Base-by-base conservation (phyloP, 2,113 vertebrate species). In the Bagarius yarrelli region DNA sequence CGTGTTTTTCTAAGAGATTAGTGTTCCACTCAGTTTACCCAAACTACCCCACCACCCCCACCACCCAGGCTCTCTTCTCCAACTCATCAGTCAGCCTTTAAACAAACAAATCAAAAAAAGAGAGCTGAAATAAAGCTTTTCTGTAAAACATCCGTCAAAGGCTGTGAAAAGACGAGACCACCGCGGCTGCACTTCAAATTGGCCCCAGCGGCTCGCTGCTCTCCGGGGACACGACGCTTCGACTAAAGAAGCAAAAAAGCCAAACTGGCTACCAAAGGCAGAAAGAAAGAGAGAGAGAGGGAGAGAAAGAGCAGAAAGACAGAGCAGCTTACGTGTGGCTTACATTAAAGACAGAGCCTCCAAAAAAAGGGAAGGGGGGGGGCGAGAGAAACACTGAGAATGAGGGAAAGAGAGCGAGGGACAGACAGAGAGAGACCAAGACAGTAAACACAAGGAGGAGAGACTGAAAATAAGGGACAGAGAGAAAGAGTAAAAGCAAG, bases 161-260 rank as follows among this genome's bases (percentile, higher is more conserved):
- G 61, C 80, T 70, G 52, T 27, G 75, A 76, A 85, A 71, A 25
- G 11, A 40, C 56, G 34, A 76, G 76, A 69, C 70, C 80, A 82
- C 76, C 63, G 18, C 30, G 76, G 63, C 80, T 27, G 32, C 52
- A 34, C 75, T 82, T 82, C 70, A 76, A 67, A 78, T 55, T n/a
- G 25, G 47, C 69, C 47, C 40, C 36, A 44, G 36, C 36, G 66
- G 36, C 66, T 25, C 21, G 14, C 23, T 0, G 25, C 36, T 75
- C 59, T 40, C 76, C 8, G 5, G 11, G 59, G 50, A 72, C 44
- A 44, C 64, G 77, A 79, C 61, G 25, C 16, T 74, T 69, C 25
- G 15, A 56, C 64, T 79, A 47, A 76, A 50, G 12, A 77, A 27
- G 11, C 67, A 32, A 27, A 30, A 64, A 70, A 66, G 52, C 59